These are phyloP conservation scores for Cheirogaleus major DNA, from an alignment of 2,797 vertebrate species.

Conservation along the genomic window DNA sequence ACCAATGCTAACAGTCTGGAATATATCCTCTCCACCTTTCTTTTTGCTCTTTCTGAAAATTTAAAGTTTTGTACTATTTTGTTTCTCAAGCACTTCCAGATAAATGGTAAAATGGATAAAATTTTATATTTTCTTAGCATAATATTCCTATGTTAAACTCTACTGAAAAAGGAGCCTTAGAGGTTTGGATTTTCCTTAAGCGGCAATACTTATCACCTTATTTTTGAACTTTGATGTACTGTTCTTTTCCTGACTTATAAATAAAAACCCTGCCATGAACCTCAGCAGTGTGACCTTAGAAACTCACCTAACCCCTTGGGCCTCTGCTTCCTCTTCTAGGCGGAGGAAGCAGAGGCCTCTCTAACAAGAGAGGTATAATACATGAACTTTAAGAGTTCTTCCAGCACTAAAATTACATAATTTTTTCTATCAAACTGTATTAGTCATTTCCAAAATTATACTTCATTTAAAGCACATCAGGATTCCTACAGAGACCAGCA, in stretches of 20 bases:
- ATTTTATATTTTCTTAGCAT: constrained; percentile 22
- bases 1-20: neutral
- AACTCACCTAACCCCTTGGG: neutral
- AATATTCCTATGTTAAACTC: neutral
- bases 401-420: constrained; percentile 15
- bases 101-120: neutral
- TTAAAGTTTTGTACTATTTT: constrained; percentile 35
- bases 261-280: neutral
- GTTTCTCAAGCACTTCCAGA: neutral
- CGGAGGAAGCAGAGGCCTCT: too few relatives aligned
- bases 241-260: neutral
- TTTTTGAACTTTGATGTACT: neutral
- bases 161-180: neutral
- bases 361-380: neutral
- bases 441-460: constrained; percentile 70
- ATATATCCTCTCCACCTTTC: neutral
- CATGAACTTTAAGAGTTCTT: neutral
- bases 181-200: constrained; percentile 41
- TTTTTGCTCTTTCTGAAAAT: constrained; percentile 26
- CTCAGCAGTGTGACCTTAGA: neutral
- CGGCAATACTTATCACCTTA: neutral
- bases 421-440: constrained; percentile 45
- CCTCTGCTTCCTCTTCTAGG: constrained; percentile 9
- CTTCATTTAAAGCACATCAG: constrained; percentile 59
- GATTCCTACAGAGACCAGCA: constrained; percentile 35